Percentiles rank a stretch among this genome's conserved stretches.
Evolutionary conservation across 2,888 invertebrate genomes (phyloP).

Genomic region (Pheosia tremula): DNA sequence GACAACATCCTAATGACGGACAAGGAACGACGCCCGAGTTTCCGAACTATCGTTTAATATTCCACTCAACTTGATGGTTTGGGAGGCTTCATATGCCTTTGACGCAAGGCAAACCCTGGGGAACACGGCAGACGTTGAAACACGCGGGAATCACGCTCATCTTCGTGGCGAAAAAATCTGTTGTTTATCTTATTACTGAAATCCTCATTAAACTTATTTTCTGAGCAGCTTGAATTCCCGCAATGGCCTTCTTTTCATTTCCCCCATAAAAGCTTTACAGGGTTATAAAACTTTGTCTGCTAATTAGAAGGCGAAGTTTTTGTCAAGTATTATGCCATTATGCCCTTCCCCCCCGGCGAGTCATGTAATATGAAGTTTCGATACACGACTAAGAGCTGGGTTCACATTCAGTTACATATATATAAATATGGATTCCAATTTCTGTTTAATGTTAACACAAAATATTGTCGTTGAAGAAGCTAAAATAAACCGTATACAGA

Average conservation of each 20-base stretch:
- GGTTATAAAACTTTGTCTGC: conserved; percentile 20
- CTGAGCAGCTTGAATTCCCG: conserved; percentile 21
- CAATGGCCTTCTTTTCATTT: conserved; percentile 20
- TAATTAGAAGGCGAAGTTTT: conserved; percentile 29
- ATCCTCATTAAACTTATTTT: conserved; percentile 22
- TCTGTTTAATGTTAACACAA: too few relatives aligned
- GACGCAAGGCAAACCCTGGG: not conserved
- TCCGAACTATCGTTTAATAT: not conserved
- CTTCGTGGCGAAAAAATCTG: not conserved
- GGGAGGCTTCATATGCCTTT: not conserved
- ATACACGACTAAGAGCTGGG: not conserved
- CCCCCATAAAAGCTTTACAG: conserved; percentile 23
- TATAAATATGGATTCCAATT: too few relatives aligned
- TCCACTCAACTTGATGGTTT: not conserved
- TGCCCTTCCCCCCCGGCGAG: conserved; percentile 1
- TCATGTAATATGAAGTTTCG: not conserved
- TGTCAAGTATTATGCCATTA: conserved; percentile 16
- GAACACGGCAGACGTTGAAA: not conserved
- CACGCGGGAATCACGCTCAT: not conserved
- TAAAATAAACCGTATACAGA: too few relatives aligned
- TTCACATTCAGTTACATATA: not conserved
- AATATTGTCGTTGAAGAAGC: too few relatives aligned
- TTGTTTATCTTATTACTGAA: conserved; percentile 26
- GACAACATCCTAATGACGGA: conserved; percentile 34
- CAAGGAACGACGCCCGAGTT: conserved; percentile 11